Evolutionary conservation across 2,113 vertebrate genomes (phyloP), one percentile per base, ranked within the genome.

Genomic region (Microcebus tavaratra): DNA sequence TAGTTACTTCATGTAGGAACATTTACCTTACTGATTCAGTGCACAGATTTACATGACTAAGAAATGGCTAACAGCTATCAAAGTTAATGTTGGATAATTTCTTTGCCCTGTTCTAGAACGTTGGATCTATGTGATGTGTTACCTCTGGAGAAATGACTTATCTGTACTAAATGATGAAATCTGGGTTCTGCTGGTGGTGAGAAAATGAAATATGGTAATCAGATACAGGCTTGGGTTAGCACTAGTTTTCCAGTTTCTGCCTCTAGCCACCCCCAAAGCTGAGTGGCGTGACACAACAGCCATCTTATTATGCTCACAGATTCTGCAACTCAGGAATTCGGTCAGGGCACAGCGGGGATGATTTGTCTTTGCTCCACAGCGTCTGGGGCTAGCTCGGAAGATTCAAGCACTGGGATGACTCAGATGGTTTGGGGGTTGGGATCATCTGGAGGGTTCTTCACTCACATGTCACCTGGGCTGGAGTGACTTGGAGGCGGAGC

Each of bases 331-430:
- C 81, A 83, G 68, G 80, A 96, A 73, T 95, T 88, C 3, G 2
- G 76, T 88, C 82, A 76, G 65, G 65, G 63, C 63, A 88, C 78
- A 84, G 83, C 57, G 93, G 72, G 12, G 31, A 88, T 27, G 29
- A 76, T 81, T 95, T 92, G 27, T 80, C 84, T 88, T 84, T 90
- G 75, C 61, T 97, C 9, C 31, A 18, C 45, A n/a, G 1, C 87
- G 14, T 80, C 84, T 67, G 23, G 36, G 50, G 8, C 92, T 82
- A 57, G 29, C 48, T 63, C 81, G 55, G 78, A 88, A 88, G 72
- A 73, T 79, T 67, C 87, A 42, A 14, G 83, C 8, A 0, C 76
- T 6, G 25, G 29, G 29, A 85, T 61, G 78, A 68, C 55, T 70
- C 65, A 29, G 57, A 55, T 87, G 50, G 10, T 25, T 25, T 81